phyloP scores from a whole-genome alignment of 2,797 vertebrate genomes.

The Gallinago stenura region DNA sequence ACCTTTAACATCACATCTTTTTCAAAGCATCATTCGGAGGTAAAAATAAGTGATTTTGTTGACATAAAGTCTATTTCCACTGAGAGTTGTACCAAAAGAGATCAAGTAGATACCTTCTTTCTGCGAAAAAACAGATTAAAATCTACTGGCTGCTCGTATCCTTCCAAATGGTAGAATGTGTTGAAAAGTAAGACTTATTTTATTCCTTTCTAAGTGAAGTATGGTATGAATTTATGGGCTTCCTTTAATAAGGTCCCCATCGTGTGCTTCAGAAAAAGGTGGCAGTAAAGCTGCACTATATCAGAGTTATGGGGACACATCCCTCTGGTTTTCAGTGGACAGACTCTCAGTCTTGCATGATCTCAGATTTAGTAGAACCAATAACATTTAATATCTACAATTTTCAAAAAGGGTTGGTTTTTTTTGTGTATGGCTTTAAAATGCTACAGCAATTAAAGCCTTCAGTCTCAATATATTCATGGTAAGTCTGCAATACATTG shows the following conservation, averaged over 20 bases:
- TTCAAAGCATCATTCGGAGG: not conserved
- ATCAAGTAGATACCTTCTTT: not conserved
- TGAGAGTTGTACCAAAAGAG: not conserved
- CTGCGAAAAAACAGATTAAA: constrained; percentile 7
- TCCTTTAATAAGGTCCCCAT: not conserved
- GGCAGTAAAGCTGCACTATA: not conserved
- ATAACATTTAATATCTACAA: not conserved
- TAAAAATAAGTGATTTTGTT: constrained; percentile 25
- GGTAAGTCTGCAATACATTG: not conserved
- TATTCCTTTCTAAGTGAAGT: not conserved
- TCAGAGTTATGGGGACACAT: not conserved
- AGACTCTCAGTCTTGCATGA: not conserved
- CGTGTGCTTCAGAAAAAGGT: not conserved
- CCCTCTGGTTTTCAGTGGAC: not conserved
- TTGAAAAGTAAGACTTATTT: not conserved
- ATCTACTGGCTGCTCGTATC: not conserved
- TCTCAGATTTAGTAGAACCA: not conserved
- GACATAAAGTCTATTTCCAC: not conserved
- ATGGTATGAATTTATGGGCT: not conserved
- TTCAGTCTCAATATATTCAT: not conserved
- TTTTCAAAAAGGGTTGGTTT: not conserved
- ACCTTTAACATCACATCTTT: not conserved
- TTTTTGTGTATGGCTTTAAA: too few relatives aligned
- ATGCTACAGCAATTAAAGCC: too few relatives aligned
- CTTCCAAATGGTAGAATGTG: not conserved